These are phyloP conservation scores for Micrasema longulum DNA, from an alignment of 1,140 invertebrate genomes.

Conservation along the genomic window DNA sequence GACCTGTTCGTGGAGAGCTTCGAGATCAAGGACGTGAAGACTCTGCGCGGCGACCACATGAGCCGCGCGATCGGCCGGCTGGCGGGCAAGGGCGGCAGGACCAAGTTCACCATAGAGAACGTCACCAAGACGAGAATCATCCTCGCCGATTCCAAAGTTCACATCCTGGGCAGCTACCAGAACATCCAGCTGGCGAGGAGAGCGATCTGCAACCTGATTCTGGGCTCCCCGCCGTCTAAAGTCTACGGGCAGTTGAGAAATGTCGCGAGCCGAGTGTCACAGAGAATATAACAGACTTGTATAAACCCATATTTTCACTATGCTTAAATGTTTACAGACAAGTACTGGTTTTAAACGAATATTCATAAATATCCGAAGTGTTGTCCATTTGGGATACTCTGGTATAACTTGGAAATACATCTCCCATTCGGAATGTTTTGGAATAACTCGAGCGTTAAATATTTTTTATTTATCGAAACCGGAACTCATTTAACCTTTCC, in stretches of 20 bases:
- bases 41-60: constrained; percentile 94
- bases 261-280: constrained; percentile 83
- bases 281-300: constrained; percentile 77
- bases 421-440: too few species aligned
- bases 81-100: constrained; percentile 96
- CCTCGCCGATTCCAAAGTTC: constrained; percentile 95
- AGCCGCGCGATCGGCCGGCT: constrained; percentile 95
- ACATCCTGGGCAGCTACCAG: constrained; percentile 97
- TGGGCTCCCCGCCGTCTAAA: constrained; percentile 96
- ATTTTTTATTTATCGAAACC: too few species aligned
- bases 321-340: too few species aligned
- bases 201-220: constrained; percentile 97
- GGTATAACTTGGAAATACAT: too few species aligned
- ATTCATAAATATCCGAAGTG: too few species aligned
- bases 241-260: constrained; percentile 93
- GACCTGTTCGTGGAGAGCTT: constrained; percentile 98
- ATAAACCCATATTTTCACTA: too few species aligned
- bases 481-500: too few species aligned
- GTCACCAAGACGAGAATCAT: constrained; percentile 99
- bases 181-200: constrained; percentile 96
- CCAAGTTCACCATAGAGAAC: constrained; percentile 99
- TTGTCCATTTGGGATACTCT: too few species aligned
- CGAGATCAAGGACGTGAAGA: constrained; percentile 97
- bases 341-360: too few species aligned
- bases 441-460: too few species aligned